Conservation (phyloP, 2,888 invertebrate genomes). For the Colostygia pectinataria region DNA sequence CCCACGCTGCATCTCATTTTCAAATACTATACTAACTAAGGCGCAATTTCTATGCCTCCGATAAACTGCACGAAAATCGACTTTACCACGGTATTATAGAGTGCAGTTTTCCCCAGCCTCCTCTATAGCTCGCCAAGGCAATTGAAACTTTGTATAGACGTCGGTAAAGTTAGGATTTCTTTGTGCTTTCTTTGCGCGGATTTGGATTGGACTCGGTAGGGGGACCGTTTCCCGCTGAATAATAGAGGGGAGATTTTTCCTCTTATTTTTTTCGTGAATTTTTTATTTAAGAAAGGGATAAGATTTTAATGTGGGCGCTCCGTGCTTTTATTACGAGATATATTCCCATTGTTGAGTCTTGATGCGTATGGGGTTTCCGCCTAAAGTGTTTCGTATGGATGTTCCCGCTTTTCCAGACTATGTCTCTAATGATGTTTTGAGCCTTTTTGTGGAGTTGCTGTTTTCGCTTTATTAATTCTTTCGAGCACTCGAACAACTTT, state of each 20-base stretch:
- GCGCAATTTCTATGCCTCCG: conserved; percentile 59
- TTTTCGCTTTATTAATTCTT: conserved; percentile 36
- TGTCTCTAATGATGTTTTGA: conserved; percentile 70
- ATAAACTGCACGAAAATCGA: conserved; percentile 53
- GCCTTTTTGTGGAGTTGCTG: conserved; percentile 30
- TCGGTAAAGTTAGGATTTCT: conserved; percentile 70
- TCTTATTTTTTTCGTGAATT: conserved; percentile 80
- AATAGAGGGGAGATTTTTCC: conserved; percentile 73
- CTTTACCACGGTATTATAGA: conserved; percentile 51
- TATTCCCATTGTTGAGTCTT: conserved; percentile 72
- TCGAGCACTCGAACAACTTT: conserved; percentile 1
- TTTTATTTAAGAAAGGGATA: conserved; percentile 84
- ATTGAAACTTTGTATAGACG: conserved; percentile 68
- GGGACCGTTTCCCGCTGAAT: conserved; percentile 67
- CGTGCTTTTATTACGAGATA: conserved; percentile 78
- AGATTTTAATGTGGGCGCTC: conserved; percentile 82
- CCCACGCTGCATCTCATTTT: conserved; percentile 81
- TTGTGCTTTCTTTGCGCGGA: conserved; percentile 57
- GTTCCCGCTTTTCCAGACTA: conserved; percentile 50
- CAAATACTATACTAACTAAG: conserved; percentile 73
- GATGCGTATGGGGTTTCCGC: conserved; percentile 79
- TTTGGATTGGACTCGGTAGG: conserved; percentile 48
- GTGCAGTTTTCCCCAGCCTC: conserved; percentile 45
- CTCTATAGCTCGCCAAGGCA: conserved; percentile 47
- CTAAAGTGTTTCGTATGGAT: conserved; percentile 78